These are phyloP conservation scores for Herpetotheres cachinnans DNA, from an alignment of 2,113 vertebrate species.

Conservation along the genomic window DNA sequence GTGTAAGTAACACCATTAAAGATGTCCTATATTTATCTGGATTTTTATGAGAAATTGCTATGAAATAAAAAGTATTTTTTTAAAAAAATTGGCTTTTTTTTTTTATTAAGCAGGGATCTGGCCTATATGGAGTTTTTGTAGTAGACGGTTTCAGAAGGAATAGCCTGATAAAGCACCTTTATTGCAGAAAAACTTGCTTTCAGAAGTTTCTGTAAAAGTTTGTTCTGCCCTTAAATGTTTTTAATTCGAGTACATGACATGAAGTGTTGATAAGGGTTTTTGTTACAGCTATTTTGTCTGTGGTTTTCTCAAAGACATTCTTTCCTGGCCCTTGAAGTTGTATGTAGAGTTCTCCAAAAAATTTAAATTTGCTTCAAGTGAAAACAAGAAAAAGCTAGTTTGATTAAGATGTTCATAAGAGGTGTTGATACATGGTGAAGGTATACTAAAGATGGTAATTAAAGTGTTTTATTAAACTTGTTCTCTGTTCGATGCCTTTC, in stretches of 20 bases:
- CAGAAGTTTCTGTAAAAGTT: background rate
- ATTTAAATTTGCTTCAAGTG: slow-evolving; percentile 28
- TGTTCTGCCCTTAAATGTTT: background rate
- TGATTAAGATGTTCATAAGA: slow-evolving; percentile 14
- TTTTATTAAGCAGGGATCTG: background rate
- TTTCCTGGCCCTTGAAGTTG: background rate
- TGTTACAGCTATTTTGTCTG: background rate
- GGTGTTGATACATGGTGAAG: background rate
- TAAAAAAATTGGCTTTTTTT: background rate
- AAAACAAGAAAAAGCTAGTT: slow-evolving; percentile 45
- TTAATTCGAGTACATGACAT: background rate
- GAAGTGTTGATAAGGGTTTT: background rate
- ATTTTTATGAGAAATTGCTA: background rate
- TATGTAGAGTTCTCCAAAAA: background rate
- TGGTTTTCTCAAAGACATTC: background rate
- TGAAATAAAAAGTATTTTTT: background rate
- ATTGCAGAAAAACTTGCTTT: background rate
- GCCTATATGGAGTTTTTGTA: background rate
- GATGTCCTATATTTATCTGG: background rate
- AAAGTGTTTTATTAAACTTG: slow-evolving; percentile 42
- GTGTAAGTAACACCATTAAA: background rate
- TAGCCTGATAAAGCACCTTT: background rate
- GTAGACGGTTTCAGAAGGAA: background rate
- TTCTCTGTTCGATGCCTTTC: background rate
- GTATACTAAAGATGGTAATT: slow-evolving; percentile 2